These are phyloP conservation scores for Andricus quercusramuli DNA, from an alignment of 2,888 invertebrate species.

Conservation along the genomic window DNA sequence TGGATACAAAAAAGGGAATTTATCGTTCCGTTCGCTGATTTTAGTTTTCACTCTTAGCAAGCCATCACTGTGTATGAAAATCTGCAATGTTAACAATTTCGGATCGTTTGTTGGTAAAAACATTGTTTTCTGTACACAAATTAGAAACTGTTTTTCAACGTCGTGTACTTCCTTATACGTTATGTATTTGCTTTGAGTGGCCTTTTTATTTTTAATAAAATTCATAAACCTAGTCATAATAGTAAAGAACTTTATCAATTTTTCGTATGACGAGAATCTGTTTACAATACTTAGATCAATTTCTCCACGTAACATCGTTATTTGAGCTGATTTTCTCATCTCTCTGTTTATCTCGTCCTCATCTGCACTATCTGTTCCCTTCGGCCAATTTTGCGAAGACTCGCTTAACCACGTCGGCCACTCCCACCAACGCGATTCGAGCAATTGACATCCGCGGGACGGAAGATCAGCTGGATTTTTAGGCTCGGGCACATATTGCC, in stretches of 20 bases:
- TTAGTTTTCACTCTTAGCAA: conserved; percentile 47
- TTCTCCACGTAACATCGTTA: not conserved
- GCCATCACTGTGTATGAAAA: conserved; percentile 32
- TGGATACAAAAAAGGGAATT: conserved; percentile 14
- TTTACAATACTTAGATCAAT: not conserved
- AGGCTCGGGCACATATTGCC: conserved; percentile 68
- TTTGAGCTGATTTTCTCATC: conserved; percentile 47
- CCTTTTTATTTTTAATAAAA: not conserved
- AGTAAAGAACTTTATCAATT: conserved; percentile 38
- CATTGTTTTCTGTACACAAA: conserved; percentile 7
- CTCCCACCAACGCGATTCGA: conserved; percentile 66
- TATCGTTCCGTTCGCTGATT: conserved; percentile 42
- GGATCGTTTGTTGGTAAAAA: conserved; percentile 19
- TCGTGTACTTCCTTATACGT: not conserved
- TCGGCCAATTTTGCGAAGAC: too few species aligned
- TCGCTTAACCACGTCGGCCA: too few species aligned
- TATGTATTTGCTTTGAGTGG: not conserved
- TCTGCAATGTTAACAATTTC: not conserved
- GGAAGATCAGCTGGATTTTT: too few species aligned
- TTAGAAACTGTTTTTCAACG: not conserved
- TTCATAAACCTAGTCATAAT: conserved; percentile 43
- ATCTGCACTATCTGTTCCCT: too few species aligned
- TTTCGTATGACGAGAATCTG: not conserved
- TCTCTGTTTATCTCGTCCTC: conserved; percentile 50
- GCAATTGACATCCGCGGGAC: conserved; percentile 42